Conservation (phyloP, 2,888 invertebrate genomes). For the Thysanoteuthis rhombus region DNA sequence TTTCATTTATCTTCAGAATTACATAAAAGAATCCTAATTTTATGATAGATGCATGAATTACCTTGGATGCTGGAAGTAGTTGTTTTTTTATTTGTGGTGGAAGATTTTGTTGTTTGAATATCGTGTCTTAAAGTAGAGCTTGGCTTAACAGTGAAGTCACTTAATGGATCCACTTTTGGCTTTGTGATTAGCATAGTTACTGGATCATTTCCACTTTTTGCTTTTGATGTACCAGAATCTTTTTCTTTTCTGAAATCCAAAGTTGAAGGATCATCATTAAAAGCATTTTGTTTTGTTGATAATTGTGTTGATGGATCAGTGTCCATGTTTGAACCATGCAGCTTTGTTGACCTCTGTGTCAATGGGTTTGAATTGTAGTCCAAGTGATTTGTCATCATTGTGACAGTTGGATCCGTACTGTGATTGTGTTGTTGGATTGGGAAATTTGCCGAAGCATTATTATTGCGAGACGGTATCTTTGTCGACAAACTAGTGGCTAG, state of each 20-base stretch:
- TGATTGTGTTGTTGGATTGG: not conserved
- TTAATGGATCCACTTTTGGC: not conserved
- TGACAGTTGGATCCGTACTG: not conserved
- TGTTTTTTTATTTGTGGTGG: not conserved
- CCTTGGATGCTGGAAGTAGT: not conserved
- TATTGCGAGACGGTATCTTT: not conserved
- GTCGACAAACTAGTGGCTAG: not conserved
- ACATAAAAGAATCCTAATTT: no score
- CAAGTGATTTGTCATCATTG: not conserved
- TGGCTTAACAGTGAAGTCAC: not conserved
- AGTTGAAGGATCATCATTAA: not conserved
- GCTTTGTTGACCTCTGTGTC: not conserved
- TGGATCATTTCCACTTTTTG: not conserved
- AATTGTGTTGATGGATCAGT: not conserved
- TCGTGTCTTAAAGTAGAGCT: not conserved
- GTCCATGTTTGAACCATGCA: not conserved
- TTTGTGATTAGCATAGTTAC: not conserved
- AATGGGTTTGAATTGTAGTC: not conserved
- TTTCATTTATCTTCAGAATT: no score
- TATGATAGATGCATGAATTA: no score
- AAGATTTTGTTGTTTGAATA: not conserved
- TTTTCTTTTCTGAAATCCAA: not conserved
- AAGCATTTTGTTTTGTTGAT: not conserved
- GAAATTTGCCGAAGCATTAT: not conserved
- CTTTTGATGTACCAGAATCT: not conserved